Evolutionary conservation across 2,797 vertebrate species (phyloP), one percentile per base, ranked within the genome.

Genomic region (Alectoris magna): DNA sequence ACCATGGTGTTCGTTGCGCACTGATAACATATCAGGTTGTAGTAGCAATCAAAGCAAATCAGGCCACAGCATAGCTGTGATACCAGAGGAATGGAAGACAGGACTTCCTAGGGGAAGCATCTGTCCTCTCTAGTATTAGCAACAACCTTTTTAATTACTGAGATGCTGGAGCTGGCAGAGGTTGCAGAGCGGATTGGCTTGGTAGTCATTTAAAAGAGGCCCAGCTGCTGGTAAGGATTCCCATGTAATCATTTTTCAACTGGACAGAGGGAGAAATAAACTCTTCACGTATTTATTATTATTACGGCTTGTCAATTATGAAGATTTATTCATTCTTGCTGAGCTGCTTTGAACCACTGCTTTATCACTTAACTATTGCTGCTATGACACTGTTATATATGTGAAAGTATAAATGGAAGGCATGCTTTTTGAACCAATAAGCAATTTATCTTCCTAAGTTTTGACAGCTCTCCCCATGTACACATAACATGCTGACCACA

Each of bases 141-240:
- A 83, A 80, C 90, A 96, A 91, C 70, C 88, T 93, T 95, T 94
- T 95, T 87, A 93, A 97, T 97, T 95, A 96, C 90, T 91, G 95
- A 97, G 88, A 95, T 94, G 74, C 90, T 92, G 89, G 83, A 93
- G 84, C 93, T 96, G 94, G 95, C 94, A 95, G 85, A 87, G 66
- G 62, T 74, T 86, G 59, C 84, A 53, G 72, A 92, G 77, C 71
- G 77, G 87, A 95, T 92, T 94, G 96, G 81, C 77, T 94, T 84
- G 84, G 66, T 96, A 96, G 94, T 97, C 92, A 96, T 94, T 92
- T 84, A 93, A 92, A 96, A 94, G 79, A 84, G 84, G 92, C 91
- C 71, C 74, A 90, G 3, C 86, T 96, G 91, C 90, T 93, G 71
- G 56, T 5, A 6, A 91, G 78, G 87, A 81, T 92, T 94, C 80